phyloP scores from a whole-genome alignment of 1,140 invertebrate species.

The Tetramorium simillimum region DNA sequence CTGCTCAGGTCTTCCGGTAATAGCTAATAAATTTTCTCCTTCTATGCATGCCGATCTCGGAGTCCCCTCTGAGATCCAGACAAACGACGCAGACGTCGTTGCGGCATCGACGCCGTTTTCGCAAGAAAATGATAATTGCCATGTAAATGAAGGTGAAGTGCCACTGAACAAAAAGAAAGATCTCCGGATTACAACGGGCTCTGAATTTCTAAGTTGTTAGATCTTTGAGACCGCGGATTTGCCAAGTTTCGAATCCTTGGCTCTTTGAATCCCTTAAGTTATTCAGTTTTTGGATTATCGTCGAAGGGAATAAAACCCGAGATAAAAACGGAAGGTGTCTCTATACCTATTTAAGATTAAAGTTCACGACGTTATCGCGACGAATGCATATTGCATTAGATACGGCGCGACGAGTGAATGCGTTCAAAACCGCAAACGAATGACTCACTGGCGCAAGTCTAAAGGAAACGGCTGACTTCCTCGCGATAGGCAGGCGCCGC shows the following conservation, averaged over 20 bases:
- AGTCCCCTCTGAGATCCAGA: constrained; percentile 66
- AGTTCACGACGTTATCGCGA: not conserved
- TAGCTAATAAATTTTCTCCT: constrained; percentile 76
- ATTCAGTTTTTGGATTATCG: not conserved
- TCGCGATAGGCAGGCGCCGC: constrained; percentile 34
- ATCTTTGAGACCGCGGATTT: constrained; percentile 14
- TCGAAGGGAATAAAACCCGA: not conserved
- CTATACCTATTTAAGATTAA: not conserved
- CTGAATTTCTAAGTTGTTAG: constrained; percentile 13
- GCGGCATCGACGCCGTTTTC: constrained; percentile 4
- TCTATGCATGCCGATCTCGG: constrained; percentile 40
- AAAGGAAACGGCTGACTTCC: constrained; percentile 58
- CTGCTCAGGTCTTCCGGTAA: constrained; percentile 65
- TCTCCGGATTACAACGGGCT: constrained; percentile 10
- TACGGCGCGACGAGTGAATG: constrained; percentile 8
- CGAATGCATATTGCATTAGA: not conserved
- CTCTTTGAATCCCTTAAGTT: not conserved
- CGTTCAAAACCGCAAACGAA: constrained; percentile 53
- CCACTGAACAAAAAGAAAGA: constrained; percentile 19
- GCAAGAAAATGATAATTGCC: constrained; percentile 47
- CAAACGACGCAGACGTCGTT: constrained; percentile 68
- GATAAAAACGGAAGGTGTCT: not conserved
- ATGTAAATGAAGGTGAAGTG: constrained; percentile 54
- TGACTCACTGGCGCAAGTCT: constrained; percentile 34
- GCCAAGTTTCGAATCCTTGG: not conserved